Evolutionary conservation across 2,797 vertebrate genomes (phyloP).

Genomic region (Myotis pilosus): DNA sequence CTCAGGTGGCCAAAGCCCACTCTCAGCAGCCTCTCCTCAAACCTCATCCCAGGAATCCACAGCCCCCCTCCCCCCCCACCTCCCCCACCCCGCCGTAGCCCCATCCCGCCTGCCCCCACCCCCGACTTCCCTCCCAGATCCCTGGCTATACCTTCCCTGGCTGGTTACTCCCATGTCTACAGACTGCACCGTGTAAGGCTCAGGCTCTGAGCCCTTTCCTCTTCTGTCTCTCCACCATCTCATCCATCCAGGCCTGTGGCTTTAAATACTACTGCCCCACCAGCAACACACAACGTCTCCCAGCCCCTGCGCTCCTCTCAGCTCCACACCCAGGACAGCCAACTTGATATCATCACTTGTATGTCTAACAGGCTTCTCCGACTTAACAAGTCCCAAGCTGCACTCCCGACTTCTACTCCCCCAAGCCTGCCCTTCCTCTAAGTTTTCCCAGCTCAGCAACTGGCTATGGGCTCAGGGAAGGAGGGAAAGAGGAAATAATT

Average conservation of each 20-base stretch:
- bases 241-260: neutral
- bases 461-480: neutral
- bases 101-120: too few relatives aligned
- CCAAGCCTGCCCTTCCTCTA: neutral
- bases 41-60: fast-evolving
- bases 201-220: neutral
- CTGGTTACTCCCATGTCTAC: neutral
- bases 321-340: neutral
- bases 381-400: neutral
- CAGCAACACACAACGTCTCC: fast-evolving
- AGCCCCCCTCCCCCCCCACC: too few relatives aligned
- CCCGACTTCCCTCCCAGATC: neutral
- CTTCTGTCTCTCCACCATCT: neutral
- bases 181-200: neutral
- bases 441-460: neutral
- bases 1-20: neutral
- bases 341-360: too few relatives aligned
- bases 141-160: neutral
- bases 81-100: too few relatives aligned
- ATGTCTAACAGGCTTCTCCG: neutral
- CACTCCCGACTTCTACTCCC: neutral
- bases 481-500: too few relatives aligned
- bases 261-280: neutral
- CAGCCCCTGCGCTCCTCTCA: too few relatives aligned
- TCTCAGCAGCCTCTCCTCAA: neutral